Percentiles rank a stretch among this genome's conserved stretches.
Conservation (phyloP, 2,888 invertebrate species). For the Heliconius charithonia region DNA sequence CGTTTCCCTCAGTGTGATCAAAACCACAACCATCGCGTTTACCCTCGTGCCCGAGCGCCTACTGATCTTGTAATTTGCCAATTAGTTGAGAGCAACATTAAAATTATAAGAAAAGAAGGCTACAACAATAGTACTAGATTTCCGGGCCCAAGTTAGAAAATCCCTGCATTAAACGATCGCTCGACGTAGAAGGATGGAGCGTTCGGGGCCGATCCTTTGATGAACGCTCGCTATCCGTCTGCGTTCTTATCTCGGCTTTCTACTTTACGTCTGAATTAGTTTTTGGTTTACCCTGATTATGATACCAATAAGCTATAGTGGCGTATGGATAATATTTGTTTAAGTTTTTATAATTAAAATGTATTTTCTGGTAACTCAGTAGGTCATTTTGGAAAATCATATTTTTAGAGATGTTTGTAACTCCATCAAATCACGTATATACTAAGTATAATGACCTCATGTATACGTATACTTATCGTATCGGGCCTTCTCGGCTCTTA, state of each 20-base stretch:
- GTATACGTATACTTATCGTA: too few relatives aligned
- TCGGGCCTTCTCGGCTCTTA: too few relatives aligned
- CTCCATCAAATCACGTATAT: too few relatives aligned
- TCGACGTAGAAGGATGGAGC: conserved; percentile 56
- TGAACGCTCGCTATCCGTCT: conserved; percentile 61
- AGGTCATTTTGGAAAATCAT: neutral
- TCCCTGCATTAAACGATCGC: conserved; percentile 60
- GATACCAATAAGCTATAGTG: conserved; percentile 18
- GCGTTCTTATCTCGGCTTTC: conserved; percentile 66
- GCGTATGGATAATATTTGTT: neutral
- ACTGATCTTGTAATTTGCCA: too few relatives aligned
- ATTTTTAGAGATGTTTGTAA: neutral
- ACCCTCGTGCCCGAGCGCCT: too few relatives aligned
- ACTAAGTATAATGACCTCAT: too few relatives aligned
- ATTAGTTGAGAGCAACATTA: too few relatives aligned
- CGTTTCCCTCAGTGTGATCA: too few relatives aligned
- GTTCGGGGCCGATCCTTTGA: conserved; percentile 66
- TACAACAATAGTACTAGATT: neutral
- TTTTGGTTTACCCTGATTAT: conserved; percentile 37
- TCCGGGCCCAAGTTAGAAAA: conserved; percentile 1
- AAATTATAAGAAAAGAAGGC: neutral
- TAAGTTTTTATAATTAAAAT: conserved; percentile 1
- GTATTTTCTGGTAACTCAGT: too few relatives aligned
- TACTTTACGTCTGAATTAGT: conserved; percentile 46
- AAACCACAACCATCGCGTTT: too few relatives aligned